phyloP scores from a whole-genome alignment of 2,888 invertebrate species.

The Trisateles emortualis region DNA sequence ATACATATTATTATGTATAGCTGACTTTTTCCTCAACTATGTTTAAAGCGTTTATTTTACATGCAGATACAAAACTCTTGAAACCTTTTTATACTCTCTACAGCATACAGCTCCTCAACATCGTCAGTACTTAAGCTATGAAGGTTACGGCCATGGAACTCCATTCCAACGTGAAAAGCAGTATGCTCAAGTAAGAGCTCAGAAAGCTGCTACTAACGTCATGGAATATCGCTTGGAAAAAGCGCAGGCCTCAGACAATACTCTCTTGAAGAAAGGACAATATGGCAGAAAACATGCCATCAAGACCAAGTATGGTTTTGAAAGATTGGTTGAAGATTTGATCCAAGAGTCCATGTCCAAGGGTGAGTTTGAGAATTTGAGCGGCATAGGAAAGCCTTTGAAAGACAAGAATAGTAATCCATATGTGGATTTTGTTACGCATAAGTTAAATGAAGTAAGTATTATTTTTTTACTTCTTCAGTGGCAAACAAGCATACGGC shows the following conservation, averaged over 20 bases:
- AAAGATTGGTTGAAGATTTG: slow-evolving; percentile 95
- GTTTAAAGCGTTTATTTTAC: no score
- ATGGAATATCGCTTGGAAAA: slow-evolving; percentile 89
- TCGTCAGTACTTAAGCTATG: slow-evolving; percentile 92
- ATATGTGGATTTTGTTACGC: slow-evolving; percentile 95
- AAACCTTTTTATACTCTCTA: slow-evolving; percentile 17
- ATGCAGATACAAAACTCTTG: no score
- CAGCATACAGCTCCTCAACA: slow-evolving; percentile 96
- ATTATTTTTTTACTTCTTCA: not conserved
- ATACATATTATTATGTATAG: no score
- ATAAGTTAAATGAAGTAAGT: slow-evolving; percentile 92
- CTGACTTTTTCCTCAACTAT: no score
- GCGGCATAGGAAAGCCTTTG: slow-evolving; percentile 94
- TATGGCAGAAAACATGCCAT: slow-evolving; percentile 89
- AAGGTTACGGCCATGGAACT: slow-evolving; percentile 93
- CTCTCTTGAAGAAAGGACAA: slow-evolving; percentile 89
- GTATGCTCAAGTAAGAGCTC: slow-evolving; percentile 89
- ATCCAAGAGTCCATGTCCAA: slow-evolving; percentile 96
- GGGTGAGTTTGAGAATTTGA: slow-evolving; percentile 95
- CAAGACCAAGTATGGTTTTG: slow-evolving; percentile 94
- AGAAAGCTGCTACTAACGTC: slow-evolving; percentile 89
- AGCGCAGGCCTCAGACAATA: slow-evolving; percentile 87
- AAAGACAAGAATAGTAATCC: slow-evolving; percentile 91
- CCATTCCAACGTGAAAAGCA: slow-evolving; percentile 93
- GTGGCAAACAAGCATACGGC: not conserved